Conservation (phyloP, 2,797 vertebrate genomes). For the Acanthurus lineatus region DNA sequence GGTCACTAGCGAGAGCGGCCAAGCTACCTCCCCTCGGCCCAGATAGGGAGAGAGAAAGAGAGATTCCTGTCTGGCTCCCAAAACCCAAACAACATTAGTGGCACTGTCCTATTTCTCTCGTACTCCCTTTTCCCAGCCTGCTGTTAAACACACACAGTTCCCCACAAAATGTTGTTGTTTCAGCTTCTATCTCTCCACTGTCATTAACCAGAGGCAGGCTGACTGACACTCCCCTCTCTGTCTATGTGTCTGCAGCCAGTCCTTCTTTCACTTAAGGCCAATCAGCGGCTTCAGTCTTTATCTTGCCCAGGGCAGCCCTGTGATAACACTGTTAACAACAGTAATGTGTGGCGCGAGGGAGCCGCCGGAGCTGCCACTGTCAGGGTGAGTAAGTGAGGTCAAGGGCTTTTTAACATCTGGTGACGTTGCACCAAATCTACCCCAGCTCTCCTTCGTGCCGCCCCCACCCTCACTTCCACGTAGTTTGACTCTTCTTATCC, state of each 20-base stretch:
- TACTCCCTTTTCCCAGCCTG: conserved; percentile 61
- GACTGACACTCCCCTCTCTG: conserved; percentile 66
- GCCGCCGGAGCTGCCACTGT: conserved; percentile 77
- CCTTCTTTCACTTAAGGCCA: conserved; percentile 75
- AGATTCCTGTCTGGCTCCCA: conserved; percentile 84
- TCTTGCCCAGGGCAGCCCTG: conserved; percentile 76
- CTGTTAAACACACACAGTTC: conserved; percentile 67
- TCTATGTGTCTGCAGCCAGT: conserved; percentile 75
- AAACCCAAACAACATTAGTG: conserved; percentile 88
- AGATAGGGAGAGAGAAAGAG: conserved; percentile 78
- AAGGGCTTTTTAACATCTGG: conserved; percentile 77
- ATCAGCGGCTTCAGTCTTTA: conserved; percentile 77
- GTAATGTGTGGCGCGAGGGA: conserved; percentile 77
- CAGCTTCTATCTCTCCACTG: conserved; percentile 71
- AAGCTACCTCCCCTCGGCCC: conserved; percentile 79
- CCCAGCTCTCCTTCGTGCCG: conserved; percentile 15
- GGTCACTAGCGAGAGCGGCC: conserved; percentile 81
- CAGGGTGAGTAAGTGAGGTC: conserved; percentile 75
- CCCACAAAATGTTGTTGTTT: conserved; percentile 70
- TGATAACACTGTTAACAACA: conserved; percentile 87
- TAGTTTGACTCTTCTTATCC: conserved; percentile 10
- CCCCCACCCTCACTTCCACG: not conserved
- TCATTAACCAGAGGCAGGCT: conserved; percentile 74
- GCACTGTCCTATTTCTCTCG: conserved; percentile 65
- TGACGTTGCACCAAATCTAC: conserved; percentile 36